These are phyloP conservation scores for Diarsia mendica DNA, from an alignment of 2,888 invertebrate genomes.

Conservation along the genomic window DNA sequence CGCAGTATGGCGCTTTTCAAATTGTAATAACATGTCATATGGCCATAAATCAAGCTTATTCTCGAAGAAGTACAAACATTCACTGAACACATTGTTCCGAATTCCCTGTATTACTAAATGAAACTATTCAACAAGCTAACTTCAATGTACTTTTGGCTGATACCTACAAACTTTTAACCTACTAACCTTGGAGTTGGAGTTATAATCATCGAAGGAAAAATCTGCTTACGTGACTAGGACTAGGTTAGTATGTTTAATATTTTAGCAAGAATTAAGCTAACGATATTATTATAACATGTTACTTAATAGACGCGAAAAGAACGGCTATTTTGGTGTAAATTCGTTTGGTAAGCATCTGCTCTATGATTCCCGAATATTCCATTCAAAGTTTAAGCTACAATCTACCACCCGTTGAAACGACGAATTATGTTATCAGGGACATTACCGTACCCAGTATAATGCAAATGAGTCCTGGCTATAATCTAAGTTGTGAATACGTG, in stretches of 20 bases:
- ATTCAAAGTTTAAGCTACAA: slow-evolving; percentile 26
- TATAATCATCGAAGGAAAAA: neutral
- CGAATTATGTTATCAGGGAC: slow-evolving; percentile 22
- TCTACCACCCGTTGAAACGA: slow-evolving; percentile 17
- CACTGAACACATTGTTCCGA: neutral
- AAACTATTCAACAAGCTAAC: neutral
- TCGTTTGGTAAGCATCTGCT: neutral
- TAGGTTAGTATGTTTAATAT: neutral
- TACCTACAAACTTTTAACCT: neutral
- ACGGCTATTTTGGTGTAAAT: neutral
- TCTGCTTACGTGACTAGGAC: neutral
- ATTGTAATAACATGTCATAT: slow-evolving; percentile 32
- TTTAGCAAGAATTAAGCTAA: neutral
- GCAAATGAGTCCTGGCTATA: slow-evolving; percentile 43
- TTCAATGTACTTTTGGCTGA: neutral
- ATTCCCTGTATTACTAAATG: neutral
- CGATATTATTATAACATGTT: too few species aligned
- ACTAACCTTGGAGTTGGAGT: neutral
- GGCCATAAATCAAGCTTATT: slow-evolving; percentile 19
- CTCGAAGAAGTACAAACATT: slow-evolving; percentile 24
- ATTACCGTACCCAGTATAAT: slow-evolving; percentile 25
- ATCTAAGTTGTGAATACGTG: slow-evolving; percentile 47
- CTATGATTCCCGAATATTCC: neutral
- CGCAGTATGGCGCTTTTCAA: slow-evolving; percentile 32
- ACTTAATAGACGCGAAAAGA: neutral